A percentile compares a stretch with the other conserved stretches of the same genome.
Evolutionary conservation across 2,113 vertebrate genomes (phyloP).

Genomic region (Lynx canadensis): DNA sequence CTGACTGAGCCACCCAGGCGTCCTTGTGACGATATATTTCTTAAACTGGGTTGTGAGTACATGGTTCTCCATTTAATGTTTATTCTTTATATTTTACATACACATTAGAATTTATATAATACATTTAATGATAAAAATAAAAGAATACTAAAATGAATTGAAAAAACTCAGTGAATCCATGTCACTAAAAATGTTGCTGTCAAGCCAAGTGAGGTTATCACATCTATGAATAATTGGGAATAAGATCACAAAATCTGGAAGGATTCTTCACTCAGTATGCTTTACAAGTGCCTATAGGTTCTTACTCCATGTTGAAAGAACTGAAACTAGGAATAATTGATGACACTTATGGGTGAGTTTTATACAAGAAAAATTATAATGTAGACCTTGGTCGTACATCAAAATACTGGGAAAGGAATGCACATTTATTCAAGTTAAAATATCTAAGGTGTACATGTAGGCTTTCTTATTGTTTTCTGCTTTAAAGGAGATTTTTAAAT

Average conservation of each 20-base stretch:
- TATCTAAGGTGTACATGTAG: not conserved
- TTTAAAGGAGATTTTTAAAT: not conserved
- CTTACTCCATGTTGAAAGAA: not conserved
- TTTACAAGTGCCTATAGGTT: not conserved
- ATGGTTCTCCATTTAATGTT: not conserved
- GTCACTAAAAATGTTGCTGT: not conserved
- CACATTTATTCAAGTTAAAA: constrained; percentile 21
- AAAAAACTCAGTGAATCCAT: not conserved
- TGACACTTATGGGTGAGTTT: not conserved
- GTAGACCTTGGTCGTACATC: not conserved
- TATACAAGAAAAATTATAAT: not conserved
- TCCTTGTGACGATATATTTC: not conserved
- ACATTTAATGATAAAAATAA: not conserved
- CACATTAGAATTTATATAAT: not conserved
- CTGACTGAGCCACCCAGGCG: too few species aligned
- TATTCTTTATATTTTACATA: not conserved
- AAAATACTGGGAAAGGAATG: constrained; percentile 15
- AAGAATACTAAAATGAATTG: constrained; percentile 23
- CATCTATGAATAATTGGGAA: not conserved
- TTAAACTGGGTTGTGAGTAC: not conserved
- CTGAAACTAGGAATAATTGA: constrained; percentile 5
- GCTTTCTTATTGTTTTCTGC: not conserved
- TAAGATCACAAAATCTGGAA: not conserved
- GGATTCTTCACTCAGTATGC: not conserved
- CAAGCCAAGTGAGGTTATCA: not conserved